These are phyloP conservation scores for Chiloscyllium plagiosum DNA, from an alignment of 2,113 vertebrate species.

Conservation along the genomic window DNA sequence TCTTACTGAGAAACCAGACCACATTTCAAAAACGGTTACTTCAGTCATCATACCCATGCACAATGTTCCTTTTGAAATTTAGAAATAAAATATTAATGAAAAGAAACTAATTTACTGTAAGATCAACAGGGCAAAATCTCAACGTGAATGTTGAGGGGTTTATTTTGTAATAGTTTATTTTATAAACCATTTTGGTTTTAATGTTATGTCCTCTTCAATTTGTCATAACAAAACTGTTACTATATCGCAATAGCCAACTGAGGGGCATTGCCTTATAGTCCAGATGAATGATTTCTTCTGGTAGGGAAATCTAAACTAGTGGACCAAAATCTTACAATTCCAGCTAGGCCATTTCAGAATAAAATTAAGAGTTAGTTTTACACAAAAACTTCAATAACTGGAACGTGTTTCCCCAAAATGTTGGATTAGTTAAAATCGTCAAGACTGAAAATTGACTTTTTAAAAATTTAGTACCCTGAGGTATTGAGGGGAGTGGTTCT, in stretches of 20 bases:
- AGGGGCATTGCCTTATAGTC: background rate
- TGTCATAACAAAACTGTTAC: background rate
- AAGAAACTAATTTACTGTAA: background rate
- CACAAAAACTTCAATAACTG: background rate
- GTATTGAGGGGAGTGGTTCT: background rate
- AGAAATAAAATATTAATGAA: background rate
- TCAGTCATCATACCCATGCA: background rate
- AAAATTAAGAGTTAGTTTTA: background rate
- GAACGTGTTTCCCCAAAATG: background rate
- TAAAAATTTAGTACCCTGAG: background rate
- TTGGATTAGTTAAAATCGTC: background rate
- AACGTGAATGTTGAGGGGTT: background rate
- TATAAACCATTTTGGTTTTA: background rate
- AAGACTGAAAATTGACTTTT: background rate
- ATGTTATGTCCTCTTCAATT: background rate
- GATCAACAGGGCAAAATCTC: background rate
- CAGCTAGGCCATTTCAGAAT: background rate
- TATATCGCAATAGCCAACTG: background rate
- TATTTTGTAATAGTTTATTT: background rate
- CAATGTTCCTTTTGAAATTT: background rate
- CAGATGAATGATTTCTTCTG: background rate
- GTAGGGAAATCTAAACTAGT: background rate
- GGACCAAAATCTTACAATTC: background rate
- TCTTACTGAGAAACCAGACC: slow-evolving; percentile 10
- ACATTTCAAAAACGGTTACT: background rate